Evolutionary conservation across 2,797 vertebrate genomes (phyloP), one percentile per base, ranked within the genome.

Genomic region (Pteropus rufus): DNA sequence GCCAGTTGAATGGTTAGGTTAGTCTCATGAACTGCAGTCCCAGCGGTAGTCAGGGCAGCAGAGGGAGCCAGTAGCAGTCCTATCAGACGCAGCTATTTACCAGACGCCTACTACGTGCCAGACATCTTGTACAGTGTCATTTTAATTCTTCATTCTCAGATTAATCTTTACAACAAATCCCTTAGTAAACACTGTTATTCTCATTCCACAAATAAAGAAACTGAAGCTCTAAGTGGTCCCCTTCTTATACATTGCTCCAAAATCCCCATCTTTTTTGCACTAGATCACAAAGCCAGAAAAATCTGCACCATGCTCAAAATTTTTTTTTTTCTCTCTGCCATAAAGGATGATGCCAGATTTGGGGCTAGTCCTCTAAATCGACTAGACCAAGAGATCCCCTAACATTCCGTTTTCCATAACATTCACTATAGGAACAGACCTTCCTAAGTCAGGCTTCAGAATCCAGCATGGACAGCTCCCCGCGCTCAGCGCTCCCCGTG

Each of bases 401-500:
- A 39, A 54, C 31, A 58, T 39, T 23, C 3, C n/a, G 6, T 5
- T 49, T 52, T 49, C 72, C 4, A 49, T 16, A 49, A 49, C 49
- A 23, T 85, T 77, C 16, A 2, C 54, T 26, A 23, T n/a, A 64
- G 36, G 77, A 36, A 58, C 12, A 11, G 67, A n/a, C 26, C 29
- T 64, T 87, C 34, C 36, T 21, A 75, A 56, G 10, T 19, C 14
- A 65, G 19, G 15, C 36, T 23, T 26, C 36, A 29, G 34, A 60
- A 81, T 19, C 6, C 10, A 46, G 24, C 62, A 77, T 11, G 21
- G 3, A 44, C 21, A 44, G 3, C 3, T 18, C 2, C 12, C 5
- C 3, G 2, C 4, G 52, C 49, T 15, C 5, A 0, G 18, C 26
- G 18, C 39, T 70, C 24, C 7, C 16, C 7, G 0, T 31, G 31